Evolutionary conservation across 2,113 vertebrate species (phyloP).

Genomic region (Sorex araneus): DNA sequence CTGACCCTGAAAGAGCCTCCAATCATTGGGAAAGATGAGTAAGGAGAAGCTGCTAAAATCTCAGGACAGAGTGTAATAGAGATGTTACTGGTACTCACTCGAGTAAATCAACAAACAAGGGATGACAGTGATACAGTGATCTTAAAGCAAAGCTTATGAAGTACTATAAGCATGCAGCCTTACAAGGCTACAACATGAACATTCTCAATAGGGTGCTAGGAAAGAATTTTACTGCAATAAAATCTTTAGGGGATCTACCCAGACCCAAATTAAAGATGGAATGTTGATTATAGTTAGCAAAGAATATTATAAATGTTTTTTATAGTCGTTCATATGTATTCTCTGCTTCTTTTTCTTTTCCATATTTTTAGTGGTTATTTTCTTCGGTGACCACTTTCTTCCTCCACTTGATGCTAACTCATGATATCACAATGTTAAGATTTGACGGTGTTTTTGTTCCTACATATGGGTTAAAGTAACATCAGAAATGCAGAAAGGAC

Average conservation of each 20-base stretch:
- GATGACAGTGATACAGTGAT: too few relatives aligned
- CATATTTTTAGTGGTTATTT: conserved; percentile 8
- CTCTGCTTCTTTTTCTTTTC: neutral
- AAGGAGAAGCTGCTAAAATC: too few relatives aligned
- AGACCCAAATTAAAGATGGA: conserved; percentile 44
- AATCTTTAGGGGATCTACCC: conserved; percentile 3
- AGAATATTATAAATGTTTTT: neutral
- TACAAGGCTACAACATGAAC: neutral
- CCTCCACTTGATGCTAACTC: neutral
- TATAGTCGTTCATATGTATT: neutral
- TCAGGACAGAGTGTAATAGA: too few relatives aligned
- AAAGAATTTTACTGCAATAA: neutral
- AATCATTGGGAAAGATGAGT: too few relatives aligned
- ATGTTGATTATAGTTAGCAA: conserved; percentile 23
- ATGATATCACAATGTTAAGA: neutral
- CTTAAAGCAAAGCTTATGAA: conserved; percentile 36
- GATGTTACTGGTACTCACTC: too few relatives aligned
- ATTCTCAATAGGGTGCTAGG: conserved; percentile 12
- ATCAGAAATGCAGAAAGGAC: conserved; percentile 10
- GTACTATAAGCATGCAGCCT: neutral
- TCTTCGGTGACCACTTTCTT: neutral
- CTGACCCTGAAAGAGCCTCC: too few relatives aligned
- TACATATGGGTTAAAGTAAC: conserved; percentile 43
- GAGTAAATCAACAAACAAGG: too few relatives aligned
- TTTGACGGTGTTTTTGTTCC: neutral